phyloP scores from a whole-genome alignment of 2,888 invertebrate genomes.

The Tenthredo mesomela region DNA sequence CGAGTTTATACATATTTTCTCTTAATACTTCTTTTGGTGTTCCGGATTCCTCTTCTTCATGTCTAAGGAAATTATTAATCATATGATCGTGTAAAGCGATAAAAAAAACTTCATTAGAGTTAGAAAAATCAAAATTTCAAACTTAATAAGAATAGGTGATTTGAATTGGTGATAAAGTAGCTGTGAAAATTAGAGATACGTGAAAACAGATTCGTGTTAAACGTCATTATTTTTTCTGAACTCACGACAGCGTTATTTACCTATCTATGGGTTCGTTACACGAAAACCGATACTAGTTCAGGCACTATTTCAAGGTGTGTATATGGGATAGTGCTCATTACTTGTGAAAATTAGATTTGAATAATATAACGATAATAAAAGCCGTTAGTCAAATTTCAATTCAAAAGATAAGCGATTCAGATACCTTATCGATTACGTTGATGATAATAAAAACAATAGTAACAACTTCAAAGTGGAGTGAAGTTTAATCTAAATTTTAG shows the following conservation, averaged over 20 bases:
- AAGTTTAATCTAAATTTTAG: conserved; percentile 38
- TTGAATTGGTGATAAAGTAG: not conserved
- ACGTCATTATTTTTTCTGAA: not conserved
- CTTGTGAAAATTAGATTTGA: not conserved
- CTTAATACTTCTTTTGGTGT: conserved; percentile 71
- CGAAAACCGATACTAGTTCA: not conserved
- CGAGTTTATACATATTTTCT: conserved; percentile 78
- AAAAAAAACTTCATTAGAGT: not conserved
- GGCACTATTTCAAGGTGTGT: not conserved
- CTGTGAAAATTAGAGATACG: not conserved
- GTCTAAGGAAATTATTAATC: not conserved
- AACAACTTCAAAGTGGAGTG: conserved; percentile 19
- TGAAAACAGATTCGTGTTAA: not conserved
- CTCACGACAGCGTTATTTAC: not conserved
- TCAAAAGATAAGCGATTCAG: conserved; percentile 42
- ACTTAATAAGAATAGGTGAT: not conserved
- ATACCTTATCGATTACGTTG: conserved; percentile 45
- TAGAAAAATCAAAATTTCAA: not conserved
- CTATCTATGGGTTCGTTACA: not conserved
- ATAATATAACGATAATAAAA: not conserved
- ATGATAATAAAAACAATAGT: conserved; percentile 37
- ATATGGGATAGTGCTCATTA: not conserved
- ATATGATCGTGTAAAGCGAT: not conserved
- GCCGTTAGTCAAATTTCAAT: conserved; percentile 36
- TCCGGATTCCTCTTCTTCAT: conserved; percentile 54